A percentile compares a stretch with the other conserved stretches of the same genome.
Conservation (phyloP, 2,888 invertebrate genomes). For the Callyntrura guangdongensis region DNA sequence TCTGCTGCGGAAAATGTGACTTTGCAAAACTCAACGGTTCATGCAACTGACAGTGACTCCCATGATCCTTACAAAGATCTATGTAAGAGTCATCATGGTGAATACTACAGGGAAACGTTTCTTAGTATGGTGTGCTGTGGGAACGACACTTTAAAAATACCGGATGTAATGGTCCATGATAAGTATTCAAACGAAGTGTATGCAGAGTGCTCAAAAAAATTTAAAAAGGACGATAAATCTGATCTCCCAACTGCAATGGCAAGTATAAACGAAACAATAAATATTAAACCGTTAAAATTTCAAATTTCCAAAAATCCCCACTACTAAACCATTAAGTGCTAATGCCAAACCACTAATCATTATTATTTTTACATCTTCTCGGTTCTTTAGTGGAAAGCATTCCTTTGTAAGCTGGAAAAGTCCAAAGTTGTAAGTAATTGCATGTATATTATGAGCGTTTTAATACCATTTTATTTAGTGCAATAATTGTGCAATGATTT, state of each 20-base stretch:
- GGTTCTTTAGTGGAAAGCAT: conserved; percentile 69
- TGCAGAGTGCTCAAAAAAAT: conserved; percentile 47
- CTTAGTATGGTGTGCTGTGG: conserved; percentile 64
- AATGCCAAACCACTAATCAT: too few species aligned
- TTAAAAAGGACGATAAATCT: conserved; percentile 31
- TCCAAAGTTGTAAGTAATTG: conserved; percentile 58
- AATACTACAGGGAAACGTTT: conserved; percentile 47
- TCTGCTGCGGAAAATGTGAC: too few species aligned
- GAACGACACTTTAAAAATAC: conserved; percentile 60
- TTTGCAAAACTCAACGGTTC: not conserved
- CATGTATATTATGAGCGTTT: too few species aligned
- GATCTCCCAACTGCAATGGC: conserved; percentile 69
- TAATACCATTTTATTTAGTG: too few species aligned
- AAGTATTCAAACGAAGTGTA: not conserved
- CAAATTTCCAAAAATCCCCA: too few species aligned
- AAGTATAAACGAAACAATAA: not conserved
- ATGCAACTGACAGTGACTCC: conserved; percentile 17
- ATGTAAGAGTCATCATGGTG: conserved; percentile 45
- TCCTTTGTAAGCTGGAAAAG: conserved; percentile 62
- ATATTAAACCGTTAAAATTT: too few species aligned
- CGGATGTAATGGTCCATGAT: conserved; percentile 27
- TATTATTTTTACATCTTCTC: not conserved
- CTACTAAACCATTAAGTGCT: too few species aligned
- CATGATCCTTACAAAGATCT: conserved; percentile 41
- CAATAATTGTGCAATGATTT: too few species aligned